Percentiles rank a stretch among this genome's conserved stretches.
Conservation (phyloP, 2,113 vertebrate genomes). For the Psophia crepitans region DNA sequence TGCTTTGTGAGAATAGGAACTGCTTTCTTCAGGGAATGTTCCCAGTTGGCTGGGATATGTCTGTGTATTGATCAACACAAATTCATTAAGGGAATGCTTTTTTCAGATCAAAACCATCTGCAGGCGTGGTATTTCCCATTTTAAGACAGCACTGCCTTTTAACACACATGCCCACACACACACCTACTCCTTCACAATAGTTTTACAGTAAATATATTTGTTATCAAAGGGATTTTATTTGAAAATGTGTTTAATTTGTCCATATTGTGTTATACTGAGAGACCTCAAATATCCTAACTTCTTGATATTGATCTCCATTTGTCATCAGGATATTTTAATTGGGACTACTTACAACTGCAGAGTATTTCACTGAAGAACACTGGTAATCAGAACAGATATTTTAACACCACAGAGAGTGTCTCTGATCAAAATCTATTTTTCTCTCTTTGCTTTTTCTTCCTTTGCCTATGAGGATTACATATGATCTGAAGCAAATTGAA, state of each 20-base stretch:
- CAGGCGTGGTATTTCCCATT: rapidly evolving
- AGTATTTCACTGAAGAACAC: background rate
- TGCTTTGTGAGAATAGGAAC: background rate
- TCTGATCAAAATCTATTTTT: background rate
- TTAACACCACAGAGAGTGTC: background rate
- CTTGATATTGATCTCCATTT: background rate
- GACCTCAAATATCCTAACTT: background rate
- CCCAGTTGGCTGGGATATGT: background rate
- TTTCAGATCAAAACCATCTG: background rate
- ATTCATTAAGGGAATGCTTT: background rate
- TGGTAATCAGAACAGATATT: background rate
- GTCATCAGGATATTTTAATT: background rate
- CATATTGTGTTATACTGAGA: background rate
- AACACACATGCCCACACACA: background rate
- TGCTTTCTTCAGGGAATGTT: background rate
- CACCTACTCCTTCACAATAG: background rate
- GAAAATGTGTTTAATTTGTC: background rate
- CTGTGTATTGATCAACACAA: background rate
- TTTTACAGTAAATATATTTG: background rate
- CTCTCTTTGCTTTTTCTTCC: background rate
- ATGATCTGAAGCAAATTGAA: background rate
- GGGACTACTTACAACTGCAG: background rate
- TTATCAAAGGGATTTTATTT: background rate
- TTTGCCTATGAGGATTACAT: background rate
- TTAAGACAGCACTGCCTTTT: background rate